Percentiles rank a stretch among this genome's conserved stretches.
Conservation (phyloP, 2,113 vertebrate genomes). For the Cheilinus undulatus region DNA sequence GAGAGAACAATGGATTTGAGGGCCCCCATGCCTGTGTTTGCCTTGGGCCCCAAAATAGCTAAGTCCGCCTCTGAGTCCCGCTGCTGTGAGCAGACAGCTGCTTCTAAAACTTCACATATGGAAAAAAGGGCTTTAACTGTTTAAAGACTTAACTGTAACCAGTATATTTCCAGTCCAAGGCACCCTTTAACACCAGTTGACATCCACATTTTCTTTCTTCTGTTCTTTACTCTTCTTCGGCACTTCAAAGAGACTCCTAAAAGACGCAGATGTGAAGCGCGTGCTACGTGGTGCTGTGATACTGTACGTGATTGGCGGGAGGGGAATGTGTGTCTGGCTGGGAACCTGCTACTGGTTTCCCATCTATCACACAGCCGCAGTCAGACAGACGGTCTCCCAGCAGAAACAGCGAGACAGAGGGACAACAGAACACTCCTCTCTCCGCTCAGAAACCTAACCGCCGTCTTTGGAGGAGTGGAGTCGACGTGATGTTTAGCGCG, state of each 20-base stretch:
- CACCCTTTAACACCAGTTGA: neutral
- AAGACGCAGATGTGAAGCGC: neutral
- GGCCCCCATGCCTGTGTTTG: too few relatives aligned
- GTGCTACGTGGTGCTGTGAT: slow-evolving; percentile 29
- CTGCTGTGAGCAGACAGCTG: too few relatives aligned
- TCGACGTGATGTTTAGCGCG: slow-evolving; percentile 34
- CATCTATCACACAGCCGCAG: slow-evolving; percentile 18
- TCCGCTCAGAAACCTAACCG: slow-evolving; percentile 13
- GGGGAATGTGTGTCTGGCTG: slow-evolving; percentile 41
- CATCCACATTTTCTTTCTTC: neutral
- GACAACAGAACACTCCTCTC: slow-evolving; percentile 18
- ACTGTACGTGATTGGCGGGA: slow-evolving; percentile 60
- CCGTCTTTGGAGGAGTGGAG: slow-evolving; percentile 8
- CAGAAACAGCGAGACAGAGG: slow-evolving; percentile 25
- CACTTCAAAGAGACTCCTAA: neutral
- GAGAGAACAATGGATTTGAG: too few relatives aligned
- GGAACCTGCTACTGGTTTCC: slow-evolving; percentile 72
- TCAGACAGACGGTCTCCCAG: slow-evolving; percentile 23
- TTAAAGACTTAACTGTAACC: neutral
- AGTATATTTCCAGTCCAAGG: neutral
- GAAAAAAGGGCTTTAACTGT: neutral
- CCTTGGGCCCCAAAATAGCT: too few relatives aligned
- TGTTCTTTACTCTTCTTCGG: neutral
- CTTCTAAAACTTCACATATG: neutral
- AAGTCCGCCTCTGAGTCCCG: too few relatives aligned